Base-by-base conservation (phyloP, 2,113 vertebrate species). In the Serinus canaria region DNA sequence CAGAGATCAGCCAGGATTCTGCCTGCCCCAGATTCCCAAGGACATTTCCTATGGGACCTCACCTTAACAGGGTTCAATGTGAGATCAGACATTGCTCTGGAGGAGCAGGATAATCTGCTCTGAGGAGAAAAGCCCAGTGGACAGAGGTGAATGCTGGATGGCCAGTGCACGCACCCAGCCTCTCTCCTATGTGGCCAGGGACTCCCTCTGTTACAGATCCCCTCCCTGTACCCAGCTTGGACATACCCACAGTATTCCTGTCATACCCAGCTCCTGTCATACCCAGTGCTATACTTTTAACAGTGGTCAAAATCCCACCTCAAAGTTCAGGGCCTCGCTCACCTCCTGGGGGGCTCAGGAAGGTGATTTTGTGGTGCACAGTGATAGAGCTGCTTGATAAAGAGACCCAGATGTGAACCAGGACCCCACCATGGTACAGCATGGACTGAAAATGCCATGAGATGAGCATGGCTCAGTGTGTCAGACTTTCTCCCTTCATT, bases 401-500 rank as follows among this genome's bases (percentile, higher is more conserved):
- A 33, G 21, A 46, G 33, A 25, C 25, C 25, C 28, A 68, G 55
- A 43, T 4, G 0, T 23, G 23, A 23, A 24, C 7, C 10, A 39
- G 23, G 27, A n/a, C 27, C 39, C 39, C 27, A 56, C 11, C 22
- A 47, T 3, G 1, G 28, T 41, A 25, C 53, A 69, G 10, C 24
- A 30, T 2, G 11, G 49, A 53, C 58, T 39, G 30, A 63, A 94
- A 87, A 75, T 33, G 23, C 20, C 27, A n/a, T n/a, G n/a, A n/a
- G n/a, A 8, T 13, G 30, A 75, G 30, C 9, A 12, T 0, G 1
- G 8, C 15, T 79, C 2, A 0, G 15, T 39, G 31, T 24, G 33
- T 63, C 52, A 59, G 74, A 52, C 20, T 47, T 84, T n/a, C 39
- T 89, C 6, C 47, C 15, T 52, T 79, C 19, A 33, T 22, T 68